Conservation (phyloP, 2,797 vertebrate genomes). For the Premnoplex brunnescens region DNA sequence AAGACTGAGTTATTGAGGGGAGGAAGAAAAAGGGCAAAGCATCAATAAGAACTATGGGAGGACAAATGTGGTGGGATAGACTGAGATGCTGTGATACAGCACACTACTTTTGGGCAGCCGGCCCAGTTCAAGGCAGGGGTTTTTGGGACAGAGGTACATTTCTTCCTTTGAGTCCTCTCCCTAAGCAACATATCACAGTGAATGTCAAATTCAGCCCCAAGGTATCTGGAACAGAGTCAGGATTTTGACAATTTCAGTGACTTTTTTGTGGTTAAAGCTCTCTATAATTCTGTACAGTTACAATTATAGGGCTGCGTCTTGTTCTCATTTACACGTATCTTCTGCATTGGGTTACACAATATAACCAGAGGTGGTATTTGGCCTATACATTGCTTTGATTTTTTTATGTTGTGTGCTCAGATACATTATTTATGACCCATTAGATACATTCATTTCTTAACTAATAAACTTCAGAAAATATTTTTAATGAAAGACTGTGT, state of each 20-base stretch:
- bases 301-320: neutral
- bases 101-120: neutral
- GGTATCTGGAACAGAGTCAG: conserved; percentile 8
- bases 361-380: conserved; percentile 31
- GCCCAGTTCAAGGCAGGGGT: conserved; percentile 1
- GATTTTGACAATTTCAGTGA: conserved; percentile 3
- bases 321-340: conserved; percentile 47
- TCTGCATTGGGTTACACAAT: conserved; percentile 16
- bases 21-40: neutral
- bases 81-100: conserved; percentile 41
- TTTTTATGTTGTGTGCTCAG: neutral
- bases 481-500: conserved; percentile 2
- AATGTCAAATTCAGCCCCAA: conserved; percentile 20
- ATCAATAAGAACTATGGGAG: neutral
- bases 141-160: conserved; percentile 18
- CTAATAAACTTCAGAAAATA: conserved; percentile 29
- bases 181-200: neutral
- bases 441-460: conserved; percentile 19
- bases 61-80: neutral
- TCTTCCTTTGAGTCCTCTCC: conserved; percentile 7
- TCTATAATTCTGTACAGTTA: conserved; percentile 26
- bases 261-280: conserved; percentile 45
- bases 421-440: conserved; percentile 8
- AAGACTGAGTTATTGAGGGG: neutral
- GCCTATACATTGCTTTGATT: neutral